These are phyloP conservation scores for Hybognathus amarus DNA, from an alignment of 2,797 vertebrate species.

Conservation along the genomic window DNA sequence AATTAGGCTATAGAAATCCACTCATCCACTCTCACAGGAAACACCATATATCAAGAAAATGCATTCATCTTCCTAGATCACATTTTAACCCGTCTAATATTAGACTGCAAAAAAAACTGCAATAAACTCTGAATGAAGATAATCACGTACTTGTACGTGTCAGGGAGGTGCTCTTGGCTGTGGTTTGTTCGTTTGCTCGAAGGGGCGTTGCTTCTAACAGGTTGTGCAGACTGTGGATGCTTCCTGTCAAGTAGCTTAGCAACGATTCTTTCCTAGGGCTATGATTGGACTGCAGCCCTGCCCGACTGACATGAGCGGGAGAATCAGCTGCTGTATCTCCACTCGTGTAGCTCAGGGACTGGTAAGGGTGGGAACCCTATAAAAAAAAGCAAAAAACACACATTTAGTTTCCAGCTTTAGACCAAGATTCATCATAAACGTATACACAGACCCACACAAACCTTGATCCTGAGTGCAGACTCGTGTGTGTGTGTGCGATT, in stretches of 20 bases:
- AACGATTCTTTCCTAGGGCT: constrained; percentile 96
- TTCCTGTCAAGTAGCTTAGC: constrained; percentile 95
- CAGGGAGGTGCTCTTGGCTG: constrained; percentile 90
- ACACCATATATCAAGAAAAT: not conserved
- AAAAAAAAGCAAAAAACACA: constrained; percentile 19
- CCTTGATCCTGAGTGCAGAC: constrained; percentile 95
- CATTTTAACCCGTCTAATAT: not conserved
- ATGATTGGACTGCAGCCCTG: constrained; percentile 84
- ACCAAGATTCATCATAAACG: not conserved
- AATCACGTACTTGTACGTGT: constrained; percentile 86
- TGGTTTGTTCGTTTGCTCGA: constrained; percentile 79
- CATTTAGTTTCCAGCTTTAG: not conserved
- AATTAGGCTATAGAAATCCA: not conserved
- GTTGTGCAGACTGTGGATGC: constrained; percentile 96
- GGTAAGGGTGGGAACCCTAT: constrained; percentile 96
- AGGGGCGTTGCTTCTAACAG: constrained; percentile 93
- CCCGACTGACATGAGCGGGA: constrained; percentile 88
- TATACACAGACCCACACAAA: constrained; percentile 62
- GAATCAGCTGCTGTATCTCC: constrained; percentile 97
- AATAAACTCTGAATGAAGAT: constrained; percentile 2
- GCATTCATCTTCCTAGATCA: not conserved
- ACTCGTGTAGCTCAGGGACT: constrained; percentile 96
- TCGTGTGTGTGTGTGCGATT: constrained; percentile 93
- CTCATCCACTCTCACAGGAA: not conserved
- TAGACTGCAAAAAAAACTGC: constrained; percentile 22